Evolutionary conservation across 2,888 invertebrate species (phyloP).

Genomic region (Eilema depressum): DNA sequence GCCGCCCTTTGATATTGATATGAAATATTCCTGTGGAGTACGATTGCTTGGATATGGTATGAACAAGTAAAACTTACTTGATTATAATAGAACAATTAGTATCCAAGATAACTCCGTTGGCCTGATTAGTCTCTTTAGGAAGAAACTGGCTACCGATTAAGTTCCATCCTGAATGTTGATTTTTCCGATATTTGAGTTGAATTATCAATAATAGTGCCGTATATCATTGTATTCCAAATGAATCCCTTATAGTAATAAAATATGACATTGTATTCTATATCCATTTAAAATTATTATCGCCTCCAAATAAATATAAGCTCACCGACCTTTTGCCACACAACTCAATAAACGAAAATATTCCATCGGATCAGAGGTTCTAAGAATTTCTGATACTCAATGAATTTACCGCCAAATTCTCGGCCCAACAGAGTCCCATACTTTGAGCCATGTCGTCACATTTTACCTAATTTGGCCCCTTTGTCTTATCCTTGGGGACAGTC

Average conservation of each 20-base stretch:
- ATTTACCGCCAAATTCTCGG: conserved; percentile 16
- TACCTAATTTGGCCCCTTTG: conserved; percentile 39
- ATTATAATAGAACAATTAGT: too few species aligned
- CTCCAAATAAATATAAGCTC: neutral
- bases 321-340: neutral
- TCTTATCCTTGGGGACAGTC: conserved; percentile 33
- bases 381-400: conserved; percentile 23
- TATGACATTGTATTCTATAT: neutral
- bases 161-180: too few species aligned
- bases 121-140: too few species aligned
- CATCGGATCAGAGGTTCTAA: conserved; percentile 11
- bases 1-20: conserved; percentile 55
- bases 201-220: too few species aligned
- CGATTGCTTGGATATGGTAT: conserved; percentile 34
- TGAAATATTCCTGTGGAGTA: conserved; percentile 22
- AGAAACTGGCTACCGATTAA: too few species aligned
- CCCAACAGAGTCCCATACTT: conserved; percentile 18
- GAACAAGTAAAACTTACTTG: neutral
- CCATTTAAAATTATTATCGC: conserved; percentile 18
- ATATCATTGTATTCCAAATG: neutral
- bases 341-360: conserved; percentile 19
- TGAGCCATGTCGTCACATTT: conserved; percentile 23
- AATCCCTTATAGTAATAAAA: neutral
- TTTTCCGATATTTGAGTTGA: too few species aligned
- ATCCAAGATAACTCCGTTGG: too few species aligned